Percentiles rank a stretch among this genome's conserved stretches.
Evolutionary conservation across 1,140 invertebrate species (phyloP).

Genomic region (Alviniconcha marisindica): DNA sequence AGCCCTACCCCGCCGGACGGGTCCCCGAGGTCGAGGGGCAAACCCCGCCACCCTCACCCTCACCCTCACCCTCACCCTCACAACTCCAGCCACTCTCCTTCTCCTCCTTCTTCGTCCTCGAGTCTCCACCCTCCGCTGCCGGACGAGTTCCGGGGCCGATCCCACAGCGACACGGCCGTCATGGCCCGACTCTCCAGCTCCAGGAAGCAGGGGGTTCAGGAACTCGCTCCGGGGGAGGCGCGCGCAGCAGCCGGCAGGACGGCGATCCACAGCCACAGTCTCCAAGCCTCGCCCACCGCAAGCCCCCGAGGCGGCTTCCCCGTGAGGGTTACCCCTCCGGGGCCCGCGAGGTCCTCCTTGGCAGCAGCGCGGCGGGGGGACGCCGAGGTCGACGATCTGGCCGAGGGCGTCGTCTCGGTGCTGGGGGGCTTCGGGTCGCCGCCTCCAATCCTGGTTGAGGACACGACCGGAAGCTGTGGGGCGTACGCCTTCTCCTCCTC

Average conservation of each 20-base stretch:
- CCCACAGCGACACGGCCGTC: slow-evolving; percentile 1
- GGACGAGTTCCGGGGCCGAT: background rate
- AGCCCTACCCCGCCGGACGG: no score
- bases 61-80: slow-evolving; percentile 1
- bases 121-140: background rate
- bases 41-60: background rate
- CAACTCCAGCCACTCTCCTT: no score
- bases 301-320: background rate
- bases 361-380: background rate
- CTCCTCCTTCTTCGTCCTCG: no score
- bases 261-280: background rate
- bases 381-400: background rate
- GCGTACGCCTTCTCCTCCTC: no score
- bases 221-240: no score
- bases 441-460: slow-evolving; percentile 6
- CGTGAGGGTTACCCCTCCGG: background rate
- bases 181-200: background rate
- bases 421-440: background rate
- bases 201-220: no score
- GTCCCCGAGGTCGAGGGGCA: background rate
- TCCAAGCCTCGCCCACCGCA: background rate
- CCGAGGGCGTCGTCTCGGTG: background rate
- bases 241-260: background rate
- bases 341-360: background rate
- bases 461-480: background rate